A percentile compares a stretch with the other conserved stretches of the same genome.
Evolutionary conservation across 2,797 vertebrate genomes (phyloP).

Genomic region (Todus mexicanus): DNA sequence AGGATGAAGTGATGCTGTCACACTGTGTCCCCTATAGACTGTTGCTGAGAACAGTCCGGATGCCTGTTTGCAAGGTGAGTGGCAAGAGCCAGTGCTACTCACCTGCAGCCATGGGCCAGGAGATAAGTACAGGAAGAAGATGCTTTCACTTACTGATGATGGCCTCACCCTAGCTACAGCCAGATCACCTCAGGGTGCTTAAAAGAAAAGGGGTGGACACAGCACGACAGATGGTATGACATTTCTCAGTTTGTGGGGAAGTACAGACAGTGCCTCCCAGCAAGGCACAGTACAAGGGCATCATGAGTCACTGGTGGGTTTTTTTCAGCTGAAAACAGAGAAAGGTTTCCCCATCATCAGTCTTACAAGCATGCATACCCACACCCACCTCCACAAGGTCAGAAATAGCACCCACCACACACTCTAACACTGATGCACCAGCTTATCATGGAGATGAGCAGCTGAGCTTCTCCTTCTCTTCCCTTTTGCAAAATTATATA

Average conservation of each 20-base stretch:
- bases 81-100: background rate
- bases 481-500: background rate
- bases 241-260: background rate
- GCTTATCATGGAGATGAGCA: background rate
- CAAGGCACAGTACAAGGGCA: background rate
- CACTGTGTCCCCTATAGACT: background rate
- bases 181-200: background rate
- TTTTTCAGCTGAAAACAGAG: background rate
- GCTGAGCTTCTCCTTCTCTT: background rate
- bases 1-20: background rate
- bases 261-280: background rate
- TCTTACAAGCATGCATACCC: background rate
- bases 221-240: background rate
- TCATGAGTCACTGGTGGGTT: rapidly evolving
- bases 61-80: background rate
- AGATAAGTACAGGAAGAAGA: background rate
- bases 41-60: background rate
- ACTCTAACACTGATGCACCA: background rate
- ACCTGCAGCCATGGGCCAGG: background rate
- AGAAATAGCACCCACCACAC: background rate
- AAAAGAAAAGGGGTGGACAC: background rate
- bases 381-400: background rate
- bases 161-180: background rate
- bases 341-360: background rate
- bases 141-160: background rate